Evolutionary conservation across 2,888 invertebrate genomes (phyloP).

Genomic region (Andrena camellia): DNA sequence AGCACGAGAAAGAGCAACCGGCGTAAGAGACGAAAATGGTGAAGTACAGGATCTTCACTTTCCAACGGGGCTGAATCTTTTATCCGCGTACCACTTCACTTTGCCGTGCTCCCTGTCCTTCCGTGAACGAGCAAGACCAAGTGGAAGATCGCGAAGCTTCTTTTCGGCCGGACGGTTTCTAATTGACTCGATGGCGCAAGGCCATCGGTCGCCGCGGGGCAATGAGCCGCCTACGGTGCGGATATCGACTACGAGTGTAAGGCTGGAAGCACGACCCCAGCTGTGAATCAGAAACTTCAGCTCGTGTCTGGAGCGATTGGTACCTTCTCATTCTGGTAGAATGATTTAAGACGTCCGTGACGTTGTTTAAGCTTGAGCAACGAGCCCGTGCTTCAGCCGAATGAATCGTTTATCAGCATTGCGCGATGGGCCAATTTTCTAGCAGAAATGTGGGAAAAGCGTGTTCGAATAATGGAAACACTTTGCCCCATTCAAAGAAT

Average conservation of each 20-base stretch:
- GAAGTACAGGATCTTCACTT: conserved; percentile 41
- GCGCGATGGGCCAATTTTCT: too few relatives aligned
- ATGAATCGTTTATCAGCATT: too few relatives aligned
- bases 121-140: conserved; percentile 18
- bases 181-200: conserved; percentile 66
- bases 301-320: neutral
- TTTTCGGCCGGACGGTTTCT: conserved; percentile 40
- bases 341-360: conserved; percentile 1
- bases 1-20: neutral
- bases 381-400: too few relatives aligned
- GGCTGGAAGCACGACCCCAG: neutral
- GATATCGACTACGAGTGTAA: conserved; percentile 49
- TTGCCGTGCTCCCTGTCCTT: conserved; percentile 35
- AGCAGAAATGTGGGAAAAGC: too few relatives aligned
- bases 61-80: conserved; percentile 53
- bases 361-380: too few relatives aligned
- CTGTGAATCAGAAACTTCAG: neutral
- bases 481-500: neutral
- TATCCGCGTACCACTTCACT: conserved; percentile 44
- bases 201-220: conserved; percentile 51
- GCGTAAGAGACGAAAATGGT: conserved; percentile 25
- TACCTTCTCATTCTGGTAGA: neutral
- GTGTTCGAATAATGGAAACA: too few relatives aligned
- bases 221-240: conserved; percentile 21
- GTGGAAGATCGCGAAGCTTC: conserved; percentile 49